Base-by-base conservation (phyloP, 2,113 vertebrate species). In the Labeo rohita region DNA sequence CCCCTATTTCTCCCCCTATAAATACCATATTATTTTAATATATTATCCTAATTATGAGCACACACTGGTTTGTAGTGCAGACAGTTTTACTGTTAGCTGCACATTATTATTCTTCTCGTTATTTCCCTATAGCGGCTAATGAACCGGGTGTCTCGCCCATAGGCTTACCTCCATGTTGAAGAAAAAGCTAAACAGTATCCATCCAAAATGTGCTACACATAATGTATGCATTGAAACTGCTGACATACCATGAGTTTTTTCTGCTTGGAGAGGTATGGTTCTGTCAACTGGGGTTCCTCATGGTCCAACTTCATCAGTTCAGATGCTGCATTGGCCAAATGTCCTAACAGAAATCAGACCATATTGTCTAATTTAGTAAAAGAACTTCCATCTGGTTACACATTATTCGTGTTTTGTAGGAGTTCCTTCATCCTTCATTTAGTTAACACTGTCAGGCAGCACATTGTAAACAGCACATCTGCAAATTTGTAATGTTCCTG, bases 181-280 rank as follows among this genome's bases (percentile, higher is more conserved):
- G 39, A 39, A 39, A 39, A 39, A 4, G 39, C 3, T 39, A 5
- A 5, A 39, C 5, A 16, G 6, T 13, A 66, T 36, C 65, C 34
- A 15, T 68, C 28, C 66, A 21, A 45, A 73, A 21, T 73, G 18
- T 13, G 73, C 3, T 15, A 50, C 21, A 50, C 18, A 50, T 8
- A 28, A 66, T 81, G n/a, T 1, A 39, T 43, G 39, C 8, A 18
- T n/a, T 49, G 21, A 74, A 74, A 28, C n/a, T 13, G 36, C 21
- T 78, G 75, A 11, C 92, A 96, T 89, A 99, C 98, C 98, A 99
- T 99, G 84, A 99, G 97, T 79, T 99, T 99, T 94, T 99, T 99
- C 93, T 99, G 98, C 94, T 99, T 99, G 88, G 98, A 99, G 91
- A 99, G 95, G 91, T 99, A 99, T 59, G 98, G 98, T 91, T 99